Conservation (phyloP, 2,113 vertebrate genomes). For the Symphodus melops region DNA sequence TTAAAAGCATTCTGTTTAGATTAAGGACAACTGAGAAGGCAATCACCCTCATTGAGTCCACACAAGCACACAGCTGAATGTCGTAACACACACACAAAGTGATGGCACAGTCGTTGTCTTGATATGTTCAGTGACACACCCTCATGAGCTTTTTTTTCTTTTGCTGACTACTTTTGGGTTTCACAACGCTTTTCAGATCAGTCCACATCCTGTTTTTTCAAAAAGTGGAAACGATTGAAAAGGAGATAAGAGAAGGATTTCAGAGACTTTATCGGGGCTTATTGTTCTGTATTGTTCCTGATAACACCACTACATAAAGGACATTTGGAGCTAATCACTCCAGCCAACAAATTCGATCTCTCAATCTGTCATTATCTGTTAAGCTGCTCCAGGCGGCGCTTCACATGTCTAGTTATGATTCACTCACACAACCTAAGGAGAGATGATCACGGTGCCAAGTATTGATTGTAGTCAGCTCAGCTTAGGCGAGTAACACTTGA, state of each 20-base stretch:
- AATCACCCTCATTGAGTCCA: conserved; percentile 20
- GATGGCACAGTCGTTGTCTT: conserved; percentile 14
- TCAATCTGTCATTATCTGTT: conserved; percentile 25
- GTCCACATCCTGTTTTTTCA: background rate
- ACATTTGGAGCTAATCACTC: conserved; percentile 9
- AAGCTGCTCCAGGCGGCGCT: conserved; percentile 12
- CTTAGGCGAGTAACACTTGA: background rate
- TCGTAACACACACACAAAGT: background rate
- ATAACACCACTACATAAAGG: conserved; percentile 7
- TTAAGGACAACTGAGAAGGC: conserved; percentile 2
- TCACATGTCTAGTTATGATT: conserved; percentile 36
- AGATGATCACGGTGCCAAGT: conserved; percentile 7
- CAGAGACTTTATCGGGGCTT: background rate
- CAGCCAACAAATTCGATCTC: conserved; percentile 24
- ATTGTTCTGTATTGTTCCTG: background rate
- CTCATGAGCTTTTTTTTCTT: conserved; percentile 10
- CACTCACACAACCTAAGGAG: conserved; percentile 18
- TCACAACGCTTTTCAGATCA: background rate
- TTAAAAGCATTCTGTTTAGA: background rate
- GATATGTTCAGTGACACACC: conserved; percentile 19
- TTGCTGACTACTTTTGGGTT: background rate
- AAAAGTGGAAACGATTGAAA: background rate
- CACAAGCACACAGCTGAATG: background rate
- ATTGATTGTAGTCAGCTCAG: background rate
- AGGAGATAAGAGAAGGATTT: background rate